phyloP scores from a whole-genome alignment of 2,113 vertebrate species.

The Dipodomys ordii region DNA sequence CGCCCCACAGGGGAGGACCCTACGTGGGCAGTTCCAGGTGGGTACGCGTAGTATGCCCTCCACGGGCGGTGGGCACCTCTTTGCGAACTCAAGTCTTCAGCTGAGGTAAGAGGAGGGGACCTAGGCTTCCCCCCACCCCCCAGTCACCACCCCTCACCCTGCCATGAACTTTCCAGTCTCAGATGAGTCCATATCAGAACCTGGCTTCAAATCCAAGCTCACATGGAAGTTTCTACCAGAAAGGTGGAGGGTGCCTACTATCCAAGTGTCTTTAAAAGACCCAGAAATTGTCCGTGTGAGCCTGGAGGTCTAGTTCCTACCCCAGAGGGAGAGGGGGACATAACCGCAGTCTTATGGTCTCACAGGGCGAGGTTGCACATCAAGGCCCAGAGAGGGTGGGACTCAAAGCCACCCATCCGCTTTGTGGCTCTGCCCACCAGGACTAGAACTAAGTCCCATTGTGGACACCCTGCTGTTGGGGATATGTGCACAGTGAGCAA shows the following conservation, averaged over 20 bases:
- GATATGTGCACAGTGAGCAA: background rate
- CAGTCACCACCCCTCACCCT: background rate
- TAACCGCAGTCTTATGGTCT: background rate
- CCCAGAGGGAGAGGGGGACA: background rate
- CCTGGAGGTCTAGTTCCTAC: background rate
- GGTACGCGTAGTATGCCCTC: background rate
- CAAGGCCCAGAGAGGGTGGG: conserved; percentile 19
- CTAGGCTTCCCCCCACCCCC: background rate
- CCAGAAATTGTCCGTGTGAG: background rate
- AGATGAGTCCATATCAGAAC: no score
- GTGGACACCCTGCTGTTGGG: background rate
- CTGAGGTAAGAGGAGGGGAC: background rate
- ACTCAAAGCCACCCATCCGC: conserved; percentile 1
- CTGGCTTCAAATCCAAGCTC: background rate
- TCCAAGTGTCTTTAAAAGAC: background rate
- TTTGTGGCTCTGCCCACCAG: background rate
- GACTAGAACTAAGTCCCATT: background rate
- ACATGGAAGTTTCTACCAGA: background rate
- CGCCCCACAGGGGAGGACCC: background rate
- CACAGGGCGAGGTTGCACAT: fast-evolving
- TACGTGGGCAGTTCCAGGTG: background rate
- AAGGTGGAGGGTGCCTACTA: background rate
- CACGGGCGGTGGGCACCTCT: fast-evolving
- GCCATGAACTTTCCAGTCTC: background rate
- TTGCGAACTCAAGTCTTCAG: background rate